Percentiles rank a stretch among this genome's conserved stretches.
phyloP scores from a whole-genome alignment of 2,113 vertebrate species.

The Sclerurus mexicanus region DNA sequence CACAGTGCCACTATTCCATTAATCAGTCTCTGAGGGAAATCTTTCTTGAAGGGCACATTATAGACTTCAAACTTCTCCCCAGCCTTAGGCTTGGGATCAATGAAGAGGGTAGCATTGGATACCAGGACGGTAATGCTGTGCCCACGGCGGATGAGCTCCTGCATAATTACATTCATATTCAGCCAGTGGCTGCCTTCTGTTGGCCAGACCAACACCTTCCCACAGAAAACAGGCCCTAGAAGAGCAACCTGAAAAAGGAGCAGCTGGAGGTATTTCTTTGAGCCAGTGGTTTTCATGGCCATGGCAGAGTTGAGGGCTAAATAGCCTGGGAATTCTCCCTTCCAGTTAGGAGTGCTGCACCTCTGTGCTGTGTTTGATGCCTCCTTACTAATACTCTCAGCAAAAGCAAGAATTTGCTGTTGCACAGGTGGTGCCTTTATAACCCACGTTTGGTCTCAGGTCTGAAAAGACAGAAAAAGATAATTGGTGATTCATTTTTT shows the following conservation, averaged over 20 bases:
- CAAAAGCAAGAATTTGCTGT: not conserved
- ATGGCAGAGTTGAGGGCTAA: not conserved
- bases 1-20: slow-evolving; percentile 61
- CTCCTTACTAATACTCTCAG: not conserved
- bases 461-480: slow-evolving; percentile 27
- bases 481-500: not conserved
- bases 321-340: not conserved
- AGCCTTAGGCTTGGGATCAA: slow-evolving; percentile 30
- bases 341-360: not conserved
- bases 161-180: slow-evolving; percentile 74
- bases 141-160: slow-evolving; percentile 68
- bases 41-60: slow-evolving; percentile 52
- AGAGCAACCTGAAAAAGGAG: slow-evolving; percentile 61
- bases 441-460: not conserved
- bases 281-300: not conserved
- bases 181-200: slow-evolving; percentile 82
- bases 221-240: slow-evolving; percentile 51
- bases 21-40: not conserved
- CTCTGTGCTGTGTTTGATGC: not conserved
- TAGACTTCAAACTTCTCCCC: slow-evolving; percentile 56
- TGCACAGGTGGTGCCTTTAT: not conserved
- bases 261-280: slow-evolving; percentile 48
- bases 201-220: slow-evolving; percentile 80
- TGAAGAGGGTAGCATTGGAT: slow-evolving; percentile 60
- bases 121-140: slow-evolving; percentile 73